A percentile compares a stretch with the other conserved stretches of the same genome.
Conservation (phyloP, 2,113 vertebrate species). For the Calidris pygmaea region DNA sequence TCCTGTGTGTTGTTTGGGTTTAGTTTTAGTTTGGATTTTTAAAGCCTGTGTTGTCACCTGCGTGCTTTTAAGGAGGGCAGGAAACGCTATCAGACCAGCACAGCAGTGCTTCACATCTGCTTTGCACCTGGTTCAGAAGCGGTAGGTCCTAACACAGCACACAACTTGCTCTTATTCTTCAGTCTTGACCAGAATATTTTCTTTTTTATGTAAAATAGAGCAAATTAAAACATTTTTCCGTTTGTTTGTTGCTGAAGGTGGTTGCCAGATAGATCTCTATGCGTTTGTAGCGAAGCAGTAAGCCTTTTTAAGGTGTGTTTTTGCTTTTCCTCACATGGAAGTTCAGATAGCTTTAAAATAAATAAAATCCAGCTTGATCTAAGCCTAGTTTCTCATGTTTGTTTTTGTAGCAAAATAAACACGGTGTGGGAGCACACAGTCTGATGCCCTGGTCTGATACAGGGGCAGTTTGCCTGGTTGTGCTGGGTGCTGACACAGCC, state of each 20-base stretch:
- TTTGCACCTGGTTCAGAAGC: not conserved
- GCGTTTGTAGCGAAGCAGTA: not conserved
- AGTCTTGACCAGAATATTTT: not conserved
- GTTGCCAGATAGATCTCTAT: not conserved
- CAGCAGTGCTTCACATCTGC: not conserved
- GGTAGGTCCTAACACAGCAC: not conserved
- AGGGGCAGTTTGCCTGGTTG: not conserved
- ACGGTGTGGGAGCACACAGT: fast-evolving
- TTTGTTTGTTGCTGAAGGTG: not conserved
- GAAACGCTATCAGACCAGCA: not conserved
- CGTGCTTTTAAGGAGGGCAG: not conserved
- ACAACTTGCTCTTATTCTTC: not conserved
- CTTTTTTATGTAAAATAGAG: not conserved
- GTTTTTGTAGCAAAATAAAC: not conserved
- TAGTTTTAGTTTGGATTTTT: not conserved
- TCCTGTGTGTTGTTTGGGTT: not conserved
- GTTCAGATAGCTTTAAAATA: not conserved
- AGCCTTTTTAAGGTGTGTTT: not conserved
- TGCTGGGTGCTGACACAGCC: not conserved
- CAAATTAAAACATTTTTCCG: not conserved
- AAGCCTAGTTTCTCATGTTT: not conserved
- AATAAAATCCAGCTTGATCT: not conserved
- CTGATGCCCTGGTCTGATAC: not conserved
- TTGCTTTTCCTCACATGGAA: not conserved
- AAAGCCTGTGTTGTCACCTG: not conserved